These are phyloP conservation scores for Anser cygnoides DNA, from an alignment of 2,113 vertebrate genomes.

Conservation along the genomic window DNA sequence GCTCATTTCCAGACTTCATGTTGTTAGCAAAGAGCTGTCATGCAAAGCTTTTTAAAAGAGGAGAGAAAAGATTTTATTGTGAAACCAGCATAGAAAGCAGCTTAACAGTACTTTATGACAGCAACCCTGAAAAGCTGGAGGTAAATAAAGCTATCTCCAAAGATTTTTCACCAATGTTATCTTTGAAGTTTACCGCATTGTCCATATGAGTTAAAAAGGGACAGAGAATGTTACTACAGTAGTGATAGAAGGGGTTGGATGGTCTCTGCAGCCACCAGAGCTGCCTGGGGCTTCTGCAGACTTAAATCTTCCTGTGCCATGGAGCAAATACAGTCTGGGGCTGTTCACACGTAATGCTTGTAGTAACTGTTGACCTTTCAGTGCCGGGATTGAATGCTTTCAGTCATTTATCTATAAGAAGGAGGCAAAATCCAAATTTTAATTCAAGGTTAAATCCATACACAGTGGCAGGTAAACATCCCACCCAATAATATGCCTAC, in stretches of 20 bases:
- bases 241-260: neutral
- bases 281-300: neutral
- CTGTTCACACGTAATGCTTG: rapidly evolving
- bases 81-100: neutral
- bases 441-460: rapidly evolving
- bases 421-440: neutral
- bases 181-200: rapidly evolving
- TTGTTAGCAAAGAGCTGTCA: neutral
- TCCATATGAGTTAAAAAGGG: neutral
- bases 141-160: neutral
- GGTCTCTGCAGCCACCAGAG: neutral
- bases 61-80: neutral
- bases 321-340: neutral
- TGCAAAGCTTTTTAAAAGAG: neutral
- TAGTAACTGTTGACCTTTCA: neutral
- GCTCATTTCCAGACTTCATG: neutral
- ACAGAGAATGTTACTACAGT: neutral
- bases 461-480: neutral
- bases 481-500: neutral
- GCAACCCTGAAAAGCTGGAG: neutral
- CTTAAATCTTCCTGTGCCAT: rapidly evolving
- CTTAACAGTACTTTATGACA: neutral
- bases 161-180: neutral
- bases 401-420: neutral
- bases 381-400: neutral